Percentiles rank a stretch among this genome's conserved stretches.
Evolutionary conservation across 2,888 invertebrate species (phyloP).

Genomic region (Idaea straminata): DNA sequence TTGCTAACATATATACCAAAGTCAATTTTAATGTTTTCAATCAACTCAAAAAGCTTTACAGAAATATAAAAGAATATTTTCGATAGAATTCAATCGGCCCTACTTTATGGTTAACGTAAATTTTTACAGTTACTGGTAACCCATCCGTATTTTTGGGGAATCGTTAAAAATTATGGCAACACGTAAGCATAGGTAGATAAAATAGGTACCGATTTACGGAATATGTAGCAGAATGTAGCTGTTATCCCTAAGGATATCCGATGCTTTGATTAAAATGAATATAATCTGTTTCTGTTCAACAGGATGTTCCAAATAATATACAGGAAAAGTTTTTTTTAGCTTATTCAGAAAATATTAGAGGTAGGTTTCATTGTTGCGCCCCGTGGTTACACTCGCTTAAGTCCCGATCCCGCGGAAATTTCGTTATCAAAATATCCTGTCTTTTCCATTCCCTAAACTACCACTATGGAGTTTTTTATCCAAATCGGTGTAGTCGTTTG

Average conservation of each 20-base stretch:
- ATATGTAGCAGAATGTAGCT: background rate
- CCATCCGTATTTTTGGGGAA: background rate
- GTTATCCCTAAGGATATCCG: background rate
- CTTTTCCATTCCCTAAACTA: no score
- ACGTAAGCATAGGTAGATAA: background rate
- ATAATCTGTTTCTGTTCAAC: no score
- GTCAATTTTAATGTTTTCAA: background rate
- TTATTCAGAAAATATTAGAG: no score
- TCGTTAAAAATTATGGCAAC: conserved; percentile 21
- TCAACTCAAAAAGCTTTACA: background rate
- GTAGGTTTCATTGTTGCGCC: no score
- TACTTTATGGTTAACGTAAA: conserved; percentile 20
- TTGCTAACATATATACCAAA: background rate
- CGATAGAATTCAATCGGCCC: conserved; percentile 19
- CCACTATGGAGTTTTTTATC: no score
- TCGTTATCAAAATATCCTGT: no score
- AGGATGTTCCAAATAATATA: no score
- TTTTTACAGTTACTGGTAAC: conserved; percentile 21
- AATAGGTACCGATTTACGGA: background rate
- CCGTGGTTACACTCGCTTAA: no score
- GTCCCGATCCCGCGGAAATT: no score
- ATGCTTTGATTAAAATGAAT: no score
- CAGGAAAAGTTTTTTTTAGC: no score
- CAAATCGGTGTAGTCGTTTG: no score
- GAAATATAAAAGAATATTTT: conserved; percentile 1